Evolutionary conservation across 2,888 invertebrate species (phyloP).

Genomic region (Venusia cambrica): DNA sequence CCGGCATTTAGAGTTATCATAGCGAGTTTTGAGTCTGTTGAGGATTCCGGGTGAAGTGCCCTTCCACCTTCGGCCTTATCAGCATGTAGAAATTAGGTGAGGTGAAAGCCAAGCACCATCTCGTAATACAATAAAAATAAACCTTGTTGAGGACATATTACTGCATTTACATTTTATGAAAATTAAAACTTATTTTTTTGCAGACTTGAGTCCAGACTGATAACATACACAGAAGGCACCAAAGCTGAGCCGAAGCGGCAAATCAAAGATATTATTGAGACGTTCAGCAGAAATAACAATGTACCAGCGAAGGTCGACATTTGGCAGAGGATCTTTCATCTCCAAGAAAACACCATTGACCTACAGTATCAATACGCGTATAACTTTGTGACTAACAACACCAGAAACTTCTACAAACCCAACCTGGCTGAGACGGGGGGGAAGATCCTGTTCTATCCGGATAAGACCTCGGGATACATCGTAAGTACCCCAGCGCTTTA

Average conservation of each 20-base stretch:
- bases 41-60: too few species aligned
- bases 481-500: conserved; percentile 66
- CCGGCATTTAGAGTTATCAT: too few species aligned
- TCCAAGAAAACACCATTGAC: conserved; percentile 81
- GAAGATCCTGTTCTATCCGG: conserved; percentile 82
- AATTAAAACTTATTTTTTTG: too few species aligned
- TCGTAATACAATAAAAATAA: too few species aligned
- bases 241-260: conserved; percentile 58
- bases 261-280: conserved; percentile 78
- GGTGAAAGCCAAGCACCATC: too few species aligned
- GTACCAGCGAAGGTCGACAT: conserved; percentile 83
- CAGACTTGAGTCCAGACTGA: conserved; percentile 58
- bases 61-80: too few species aligned
- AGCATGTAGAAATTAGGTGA: too few species aligned
- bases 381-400: conserved; percentile 83
- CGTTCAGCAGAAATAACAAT: conserved; percentile 79
- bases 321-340: conserved; percentile 83
- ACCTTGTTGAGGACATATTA: too few species aligned
- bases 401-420: conserved; percentile 85
- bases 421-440: conserved; percentile 86
- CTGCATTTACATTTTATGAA: too few species aligned
- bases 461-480: conserved; percentile 84
- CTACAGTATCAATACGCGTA: conserved; percentile 84
- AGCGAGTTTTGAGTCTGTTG: too few species aligned
- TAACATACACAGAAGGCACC: conserved; percentile 54